A percentile compares a stretch with the other conserved stretches of the same genome.
Conservation (phyloP, 2,888 invertebrate genomes). For the Tinea semifulvella region DNA sequence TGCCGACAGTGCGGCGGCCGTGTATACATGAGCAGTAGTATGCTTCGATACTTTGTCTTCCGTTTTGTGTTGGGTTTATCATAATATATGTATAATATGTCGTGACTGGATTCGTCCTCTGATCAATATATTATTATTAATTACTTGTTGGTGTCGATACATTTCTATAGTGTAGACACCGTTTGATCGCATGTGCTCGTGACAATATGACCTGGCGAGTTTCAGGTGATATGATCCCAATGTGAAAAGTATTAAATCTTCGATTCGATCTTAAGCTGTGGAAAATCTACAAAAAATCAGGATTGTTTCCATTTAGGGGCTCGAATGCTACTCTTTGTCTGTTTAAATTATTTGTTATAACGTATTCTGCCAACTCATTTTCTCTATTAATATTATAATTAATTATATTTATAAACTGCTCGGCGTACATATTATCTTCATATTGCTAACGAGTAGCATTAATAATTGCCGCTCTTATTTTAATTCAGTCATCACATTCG, state of each 20-base stretch:
- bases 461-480: neutral
- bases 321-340: constrained; percentile 17
- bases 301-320: constrained; percentile 14
- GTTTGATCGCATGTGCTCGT: constrained; percentile 17
- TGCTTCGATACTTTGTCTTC: too few relatives aligned
- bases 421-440: neutral
- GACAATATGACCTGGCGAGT: constrained; percentile 18
- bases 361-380: constrained; percentile 4
- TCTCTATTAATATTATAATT: neutral
- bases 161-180: neutral
- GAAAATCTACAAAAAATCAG: constrained; percentile 12
- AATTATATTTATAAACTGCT: neutral
- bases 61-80: too few relatives aligned
- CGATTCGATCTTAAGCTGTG: constrained; percentile 11
- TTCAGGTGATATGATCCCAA: constrained; percentile 19
- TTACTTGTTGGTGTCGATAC: neutral
- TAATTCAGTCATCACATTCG: constrained; percentile 4
- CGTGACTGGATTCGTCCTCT: constrained; percentile 8
- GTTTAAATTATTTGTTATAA: constrained; percentile 3
- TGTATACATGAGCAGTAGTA: too few relatives aligned
- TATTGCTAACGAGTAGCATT: neutral
- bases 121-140: constrained; percentile 3
- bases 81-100: too few relatives aligned
- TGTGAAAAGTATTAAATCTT: constrained; percentile 17
- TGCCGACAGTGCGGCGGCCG: too few relatives aligned